Conservation (phyloP, 2,113 vertebrate species). For the Cryptotis parvus region DNA sequence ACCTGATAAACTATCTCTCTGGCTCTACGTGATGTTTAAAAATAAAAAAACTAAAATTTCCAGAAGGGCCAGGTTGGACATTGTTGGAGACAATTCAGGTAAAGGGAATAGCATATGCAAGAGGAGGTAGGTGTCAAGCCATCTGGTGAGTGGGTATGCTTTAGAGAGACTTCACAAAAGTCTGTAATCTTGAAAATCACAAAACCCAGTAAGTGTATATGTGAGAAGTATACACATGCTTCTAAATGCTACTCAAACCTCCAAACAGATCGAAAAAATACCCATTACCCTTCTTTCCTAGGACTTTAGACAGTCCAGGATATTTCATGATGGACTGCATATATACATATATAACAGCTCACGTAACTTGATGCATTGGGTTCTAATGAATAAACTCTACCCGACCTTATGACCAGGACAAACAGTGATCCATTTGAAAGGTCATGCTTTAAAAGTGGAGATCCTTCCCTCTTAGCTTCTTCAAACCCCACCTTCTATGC, state of each 20-base stretch:
- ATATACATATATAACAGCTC: background rate
- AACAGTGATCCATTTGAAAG: conserved; percentile 50
- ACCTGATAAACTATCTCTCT: background rate
- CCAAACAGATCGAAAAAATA: background rate
- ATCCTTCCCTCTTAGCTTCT: conserved; percentile 31
- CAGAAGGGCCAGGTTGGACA: background rate
- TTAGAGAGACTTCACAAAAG: background rate
- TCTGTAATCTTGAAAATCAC: background rate
- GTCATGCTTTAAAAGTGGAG: conserved; percentile 47
- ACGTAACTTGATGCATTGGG: background rate
- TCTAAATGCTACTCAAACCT: conserved; percentile 5
- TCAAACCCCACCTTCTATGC: background rate
- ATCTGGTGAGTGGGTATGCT: background rate
- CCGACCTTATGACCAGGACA: background rate
- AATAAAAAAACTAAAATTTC: conserved; percentile 44
- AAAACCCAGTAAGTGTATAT: background rate
- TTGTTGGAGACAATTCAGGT: conserved; percentile 10
- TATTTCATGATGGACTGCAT: background rate
- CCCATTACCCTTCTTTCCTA: background rate
- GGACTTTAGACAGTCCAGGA: background rate
- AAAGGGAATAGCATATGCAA: background rate
- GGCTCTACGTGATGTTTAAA: background rate
- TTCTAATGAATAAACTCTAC: background rate
- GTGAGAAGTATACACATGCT: background rate
- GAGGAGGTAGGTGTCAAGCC: background rate